Base-by-base conservation (phyloP, 2,113 vertebrate genomes). In the Hiodon tergisus region DNA sequence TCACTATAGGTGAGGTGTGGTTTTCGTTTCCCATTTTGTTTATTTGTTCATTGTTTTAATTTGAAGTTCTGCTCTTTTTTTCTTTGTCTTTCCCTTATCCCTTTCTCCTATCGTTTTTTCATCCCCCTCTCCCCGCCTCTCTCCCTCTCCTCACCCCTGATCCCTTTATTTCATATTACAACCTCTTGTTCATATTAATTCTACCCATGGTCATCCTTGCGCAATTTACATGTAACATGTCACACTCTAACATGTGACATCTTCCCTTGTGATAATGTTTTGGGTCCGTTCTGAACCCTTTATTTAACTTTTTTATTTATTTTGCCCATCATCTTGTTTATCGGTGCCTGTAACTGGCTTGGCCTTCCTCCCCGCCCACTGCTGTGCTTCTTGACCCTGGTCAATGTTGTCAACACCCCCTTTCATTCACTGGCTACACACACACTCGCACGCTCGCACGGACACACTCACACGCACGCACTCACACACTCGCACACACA, bases 21-120 rank as follows among this genome's bases (percentile, higher is more conserved):
- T 76, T 60, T 80, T 58, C 65, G 69, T 79, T 80, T 74, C 65
- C 72, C 76, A 57, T 63, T 77, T 79, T 74, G 69, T 74, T 85
- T 50, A 51, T 60, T 79, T 17, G 17, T 75, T 81, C 62, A 79
- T 75, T 72, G 65, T 76, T 82, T 80, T 84, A 75, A 76, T 82
- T 80, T 76, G 53, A 77, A 67, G 76, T 83, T 77, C 77, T 68
- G 67, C 63, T 78, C 13, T 76, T 61, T 73, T 77, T 65, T 78
- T 60, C 67, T 63, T 71, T 75, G 62, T 51, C 71, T 50, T 60
- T n/a, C 61, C 63, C 55, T 14, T 46, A 8, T 57, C 46, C n/a
- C 60, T 10, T 16, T 58, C 54, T 16, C 55, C 55, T 4, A 10
- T 50, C 66, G 9, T 17, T 17, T 55, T 59, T 13, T 6, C 66